Conservation (phyloP, 2,888 invertebrate species). For the Amitus sp. region DNA sequence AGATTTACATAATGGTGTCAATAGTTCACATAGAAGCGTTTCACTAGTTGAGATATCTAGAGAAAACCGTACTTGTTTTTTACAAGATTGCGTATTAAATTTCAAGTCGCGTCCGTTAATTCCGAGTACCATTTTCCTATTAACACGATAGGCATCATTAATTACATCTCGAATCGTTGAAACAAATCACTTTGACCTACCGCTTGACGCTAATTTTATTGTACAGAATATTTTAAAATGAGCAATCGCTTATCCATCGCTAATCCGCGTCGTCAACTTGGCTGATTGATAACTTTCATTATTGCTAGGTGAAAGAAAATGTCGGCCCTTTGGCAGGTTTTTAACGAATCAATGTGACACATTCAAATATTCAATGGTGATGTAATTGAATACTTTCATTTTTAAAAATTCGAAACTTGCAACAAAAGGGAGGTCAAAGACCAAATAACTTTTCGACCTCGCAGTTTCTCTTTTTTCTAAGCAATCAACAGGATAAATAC, state of each 20-base stretch:
- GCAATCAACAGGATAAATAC: constrained; percentile 23
- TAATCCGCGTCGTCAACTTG: too few relatives aligned
- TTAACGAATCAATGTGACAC: not conserved
- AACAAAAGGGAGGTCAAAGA: not conserved
- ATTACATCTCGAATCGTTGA: not conserved
- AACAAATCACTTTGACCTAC: not conserved
- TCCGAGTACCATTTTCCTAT: constrained; percentile 27
- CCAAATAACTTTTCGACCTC: not conserved
- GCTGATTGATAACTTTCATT: too few relatives aligned
- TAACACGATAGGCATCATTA: constrained; percentile 4
- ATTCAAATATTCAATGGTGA: not conserved
- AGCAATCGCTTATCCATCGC: not conserved
- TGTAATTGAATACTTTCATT: constrained; percentile 3
- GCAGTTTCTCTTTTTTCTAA: constrained; percentile 17
- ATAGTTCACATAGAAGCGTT: constrained; percentile 40
- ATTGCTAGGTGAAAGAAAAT: too few relatives aligned
- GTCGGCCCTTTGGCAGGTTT: too few relatives aligned
- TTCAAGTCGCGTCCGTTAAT: constrained; percentile 26
- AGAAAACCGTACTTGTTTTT: constrained; percentile 30
- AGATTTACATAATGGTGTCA: constrained; percentile 38
- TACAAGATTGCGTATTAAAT: constrained; percentile 30
- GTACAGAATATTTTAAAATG: not conserved
- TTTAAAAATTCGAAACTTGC: not conserved
- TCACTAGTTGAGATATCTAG: constrained; percentile 36
- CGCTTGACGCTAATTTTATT: not conserved